These are phyloP conservation scores for Beroe ovata DNA, from an alignment of 37 sponge, comb jelly and placozoan genomes.

Conservation along the genomic window DNA sequence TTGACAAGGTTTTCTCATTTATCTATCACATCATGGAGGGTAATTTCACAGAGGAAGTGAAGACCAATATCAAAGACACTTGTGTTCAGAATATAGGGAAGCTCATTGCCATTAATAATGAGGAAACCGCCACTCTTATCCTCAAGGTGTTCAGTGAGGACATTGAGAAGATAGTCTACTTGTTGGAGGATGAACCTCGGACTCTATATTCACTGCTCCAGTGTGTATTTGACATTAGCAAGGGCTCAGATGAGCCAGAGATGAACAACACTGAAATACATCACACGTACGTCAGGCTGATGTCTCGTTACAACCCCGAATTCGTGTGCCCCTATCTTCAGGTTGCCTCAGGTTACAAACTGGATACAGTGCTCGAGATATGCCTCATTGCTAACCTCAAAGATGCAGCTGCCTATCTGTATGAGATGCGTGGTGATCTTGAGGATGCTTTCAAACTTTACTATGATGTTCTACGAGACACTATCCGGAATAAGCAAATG, in stretches of 20 bases:
- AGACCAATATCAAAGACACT: conserved; percentile 38
- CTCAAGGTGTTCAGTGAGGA: conserved; percentile 60
- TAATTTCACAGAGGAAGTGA: conserved; percentile 9
- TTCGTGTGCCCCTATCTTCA: conserved; percentile 61
- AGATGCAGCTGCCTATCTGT: conserved; percentile 59
- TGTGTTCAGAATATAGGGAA: conserved; percentile 49
- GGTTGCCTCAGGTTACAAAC: conserved; percentile 50
- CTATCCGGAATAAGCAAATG: conserved; percentile 7
- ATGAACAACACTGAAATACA: conserved; percentile 32
- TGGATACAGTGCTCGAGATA: conserved; percentile 9
- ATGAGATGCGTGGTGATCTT: conserved; percentile 42
- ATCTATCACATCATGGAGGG: conserved; percentile 65
- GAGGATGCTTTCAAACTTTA: conserved; percentile 61
- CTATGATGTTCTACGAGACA: conserved; percentile 44
- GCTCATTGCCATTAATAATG: conserved; percentile 40
- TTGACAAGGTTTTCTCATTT: conserved; percentile 46
- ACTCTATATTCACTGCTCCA: conserved; percentile 37
- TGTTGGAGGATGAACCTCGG: conserved; percentile 31
- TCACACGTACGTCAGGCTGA: conserved; percentile 38
- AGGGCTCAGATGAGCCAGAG: conserved; percentile 26
- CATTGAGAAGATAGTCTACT: conserved; percentile 32
- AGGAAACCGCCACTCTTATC: conserved; percentile 55
- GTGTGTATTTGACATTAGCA: conserved; percentile 62
- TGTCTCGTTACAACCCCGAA: conserved; percentile 64
- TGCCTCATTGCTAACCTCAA: conserved; percentile 46